phyloP scores from a whole-genome alignment of 2,797 vertebrate genomes.

The Myoxocephalus aenaeus region DNA sequence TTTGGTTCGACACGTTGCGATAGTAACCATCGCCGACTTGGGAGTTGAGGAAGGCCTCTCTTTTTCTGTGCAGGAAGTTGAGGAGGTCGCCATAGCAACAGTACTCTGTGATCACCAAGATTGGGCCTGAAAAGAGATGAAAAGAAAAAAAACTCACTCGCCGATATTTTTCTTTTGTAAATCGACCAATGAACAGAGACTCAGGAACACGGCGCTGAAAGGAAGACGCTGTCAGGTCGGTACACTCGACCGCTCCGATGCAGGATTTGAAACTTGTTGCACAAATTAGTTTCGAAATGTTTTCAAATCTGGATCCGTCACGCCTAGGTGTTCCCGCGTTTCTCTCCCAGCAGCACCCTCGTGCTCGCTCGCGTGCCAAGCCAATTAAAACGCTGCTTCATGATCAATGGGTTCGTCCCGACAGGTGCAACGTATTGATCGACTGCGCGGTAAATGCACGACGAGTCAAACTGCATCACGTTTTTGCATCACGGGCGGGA shows the following conservation, averaged over 20 bases:
- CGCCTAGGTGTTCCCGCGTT: constrained; percentile 10
- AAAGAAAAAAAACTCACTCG: constrained; percentile 34
- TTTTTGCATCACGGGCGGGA: not conserved
- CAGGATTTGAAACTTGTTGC: not conserved
- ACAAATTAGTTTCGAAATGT: constrained; percentile 17
- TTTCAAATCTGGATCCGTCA: constrained; percentile 22
- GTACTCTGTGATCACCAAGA: constrained; percentile 97
- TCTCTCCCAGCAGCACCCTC: constrained; percentile 15
- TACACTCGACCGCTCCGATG: not conserved
- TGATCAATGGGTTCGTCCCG: constrained; percentile 52
- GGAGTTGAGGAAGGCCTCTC: constrained; percentile 92
- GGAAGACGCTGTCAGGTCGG: not conserved
- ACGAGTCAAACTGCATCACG: constrained; percentile 45
- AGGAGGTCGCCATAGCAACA: constrained; percentile 99
- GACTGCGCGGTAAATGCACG: constrained; percentile 42
- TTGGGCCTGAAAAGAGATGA: constrained; percentile 86
- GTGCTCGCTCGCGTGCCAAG: constrained; percentile 18
- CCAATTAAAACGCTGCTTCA: constrained; percentile 40
- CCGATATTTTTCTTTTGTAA: constrained; percentile 25
- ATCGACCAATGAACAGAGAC: constrained; percentile 25
- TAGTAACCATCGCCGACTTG: constrained; percentile 86
- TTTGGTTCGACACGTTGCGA: constrained; percentile 88
- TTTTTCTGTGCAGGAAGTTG: constrained; percentile 95
- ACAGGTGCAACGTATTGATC: constrained; percentile 54
- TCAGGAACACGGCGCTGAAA: constrained; percentile 5